Evolutionary conservation across 2,113 vertebrate species (phyloP), one percentile per base, ranked within the genome.

Genomic region (Nothobranchius kuhntae): DNA sequence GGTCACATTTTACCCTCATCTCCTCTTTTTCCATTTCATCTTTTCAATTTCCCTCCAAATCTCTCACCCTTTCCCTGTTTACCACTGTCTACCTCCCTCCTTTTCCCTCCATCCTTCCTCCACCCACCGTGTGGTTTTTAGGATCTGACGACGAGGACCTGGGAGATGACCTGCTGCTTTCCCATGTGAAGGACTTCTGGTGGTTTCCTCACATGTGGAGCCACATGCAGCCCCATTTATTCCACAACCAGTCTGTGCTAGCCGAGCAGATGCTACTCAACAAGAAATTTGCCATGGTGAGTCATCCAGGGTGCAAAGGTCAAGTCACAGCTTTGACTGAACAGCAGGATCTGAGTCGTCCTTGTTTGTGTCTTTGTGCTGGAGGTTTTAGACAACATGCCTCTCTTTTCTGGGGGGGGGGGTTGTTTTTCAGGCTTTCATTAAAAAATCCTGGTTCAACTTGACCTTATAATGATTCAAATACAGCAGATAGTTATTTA

Each of bases 131-230:
- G 53, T 30, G 1, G 30, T 36, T 14, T 61, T 0, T 81, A 98
- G 96, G 96, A 86, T 96, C 97, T 0, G 95, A 98, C 15, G 97
- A 96, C 0, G 98, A 99, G 87, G 97, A 99, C 0, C 93, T 95
- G 26, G 98, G 97, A 0, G 97, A 99, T 0, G 96, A 98, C 87
- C 94, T 99, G 78, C 91, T 99, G 85, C 93, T 99, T 57, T 96
- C 95, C 2, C 96, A 95, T 0, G 96, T 97, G 84, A 95, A 92
- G 80, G 95, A 99, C 92, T 99, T 99, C 90, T 99, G 98, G 98
- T 99, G 98, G 98, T 99, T 99, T 77, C 97, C 98, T 6, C 98
- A 99, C 92, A 99, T 99, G 98, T 99, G 98, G 98, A 99, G 97
- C 89, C 98, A 99, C 92, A 99, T 99, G 96, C 98, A 99, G 92